Conservation (phyloP, 2,113 vertebrate genomes). For the Machaerirhynchus nigripectus region DNA sequence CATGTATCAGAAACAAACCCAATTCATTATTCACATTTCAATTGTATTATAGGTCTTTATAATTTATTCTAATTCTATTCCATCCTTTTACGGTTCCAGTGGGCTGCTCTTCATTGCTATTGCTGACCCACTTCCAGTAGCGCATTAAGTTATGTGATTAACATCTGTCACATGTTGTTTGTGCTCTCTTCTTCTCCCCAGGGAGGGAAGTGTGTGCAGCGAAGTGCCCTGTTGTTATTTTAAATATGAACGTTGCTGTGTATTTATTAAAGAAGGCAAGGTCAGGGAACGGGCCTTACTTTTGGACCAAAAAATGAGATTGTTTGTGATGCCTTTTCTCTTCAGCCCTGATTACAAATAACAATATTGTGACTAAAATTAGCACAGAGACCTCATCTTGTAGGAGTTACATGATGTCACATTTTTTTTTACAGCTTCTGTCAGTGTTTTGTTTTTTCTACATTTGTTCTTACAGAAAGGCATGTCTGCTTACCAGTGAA, state of each 20-base stretch:
- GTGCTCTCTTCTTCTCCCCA: neutral
- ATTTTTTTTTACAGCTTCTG: neutral
- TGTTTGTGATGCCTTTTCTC: neutral
- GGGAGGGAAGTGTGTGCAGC: slow-evolving; percentile 2
- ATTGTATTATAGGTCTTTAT: neutral
- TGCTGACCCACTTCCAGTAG: slow-evolving; percentile 7
- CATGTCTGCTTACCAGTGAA: neutral
- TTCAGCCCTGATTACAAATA: neutral
- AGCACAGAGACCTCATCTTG: neutral
- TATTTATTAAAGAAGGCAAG: neutral
- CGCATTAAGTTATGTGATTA: slow-evolving; percentile 39
- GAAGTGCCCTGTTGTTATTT: slow-evolving; percentile 4
- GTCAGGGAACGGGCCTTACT: neutral
- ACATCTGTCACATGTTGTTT: slow-evolving; percentile 41
- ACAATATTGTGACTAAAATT: neutral
- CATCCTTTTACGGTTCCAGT: neutral
- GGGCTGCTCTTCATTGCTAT: neutral
- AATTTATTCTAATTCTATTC: neutral
- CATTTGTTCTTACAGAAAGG: neutral
- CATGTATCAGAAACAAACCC: neutral
- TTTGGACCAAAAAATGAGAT: neutral
- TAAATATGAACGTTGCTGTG: neutral
- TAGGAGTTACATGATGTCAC: neutral
- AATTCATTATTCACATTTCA: neutral
- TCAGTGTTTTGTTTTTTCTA: neutral